Percentiles rank a stretch among this genome's conserved stretches.
Conservation (phyloP, 2,113 vertebrate genomes). For the Podocnemis expansa region DNA sequence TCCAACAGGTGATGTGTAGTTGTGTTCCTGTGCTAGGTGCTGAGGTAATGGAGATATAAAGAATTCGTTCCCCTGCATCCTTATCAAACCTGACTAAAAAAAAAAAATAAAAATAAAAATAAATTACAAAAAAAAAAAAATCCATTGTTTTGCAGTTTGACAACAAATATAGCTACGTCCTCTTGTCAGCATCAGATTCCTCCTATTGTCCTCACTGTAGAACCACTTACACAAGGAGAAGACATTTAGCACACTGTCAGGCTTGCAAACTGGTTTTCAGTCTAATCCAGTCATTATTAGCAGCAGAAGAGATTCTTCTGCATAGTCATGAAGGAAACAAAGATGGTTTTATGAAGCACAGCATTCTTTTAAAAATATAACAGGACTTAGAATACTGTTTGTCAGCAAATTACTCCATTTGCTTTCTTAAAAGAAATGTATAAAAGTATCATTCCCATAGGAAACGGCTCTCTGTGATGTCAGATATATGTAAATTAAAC, state of each 20-base stretch:
- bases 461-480: neutral
- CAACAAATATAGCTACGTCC: neutral
- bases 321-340: neutral
- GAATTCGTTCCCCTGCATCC: constrained; percentile 87
- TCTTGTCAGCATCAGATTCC: neutral
- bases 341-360: neutral
- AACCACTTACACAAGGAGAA: neutral
- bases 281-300: neutral
- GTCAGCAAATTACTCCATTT: neutral
- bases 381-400: neutral
- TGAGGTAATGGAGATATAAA: constrained; percentile 92
- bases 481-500: neutral
- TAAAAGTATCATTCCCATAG: neutral
- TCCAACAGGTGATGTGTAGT: constrained; percentile 86
- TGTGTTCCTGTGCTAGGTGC: constrained; percentile 87
- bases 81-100: constrained; percentile 92
- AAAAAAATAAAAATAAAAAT: constrained; percentile 70
- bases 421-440: neutral
- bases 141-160: neutral
- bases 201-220: neutral
- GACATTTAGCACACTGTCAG: neutral
- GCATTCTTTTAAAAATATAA: neutral
- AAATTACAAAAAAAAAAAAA: neutral
- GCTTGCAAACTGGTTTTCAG: neutral
- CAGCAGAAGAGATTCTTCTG: neutral